Evolutionary conservation across 2,797 vertebrate genomes (phyloP).

Genomic region (Macroramphosus scolopax): DNA sequence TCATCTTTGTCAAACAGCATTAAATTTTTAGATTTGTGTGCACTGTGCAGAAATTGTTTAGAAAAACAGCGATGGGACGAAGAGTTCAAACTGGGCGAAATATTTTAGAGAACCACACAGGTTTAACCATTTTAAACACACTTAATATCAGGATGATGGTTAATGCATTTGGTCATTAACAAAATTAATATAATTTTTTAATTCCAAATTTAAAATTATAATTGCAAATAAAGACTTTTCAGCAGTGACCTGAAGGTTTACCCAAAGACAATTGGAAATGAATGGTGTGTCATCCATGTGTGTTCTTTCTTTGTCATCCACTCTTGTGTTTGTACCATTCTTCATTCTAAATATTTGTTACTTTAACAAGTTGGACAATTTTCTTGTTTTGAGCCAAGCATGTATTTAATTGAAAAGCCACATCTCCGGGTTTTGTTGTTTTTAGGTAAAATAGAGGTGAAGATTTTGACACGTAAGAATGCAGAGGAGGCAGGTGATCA

Average conservation of each 20-base stretch:
- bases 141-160: background rate
- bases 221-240: no score
- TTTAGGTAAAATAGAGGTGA: constrained; percentile 93
- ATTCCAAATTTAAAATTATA: no score
- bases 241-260: background rate
- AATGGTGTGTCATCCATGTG: constrained; percentile 33
- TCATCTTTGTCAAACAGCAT: constrained; percentile 30
- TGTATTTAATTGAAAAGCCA: background rate
- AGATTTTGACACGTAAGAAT: constrained; percentile 85
- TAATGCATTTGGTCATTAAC: background rate
- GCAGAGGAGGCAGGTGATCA: constrained; percentile 83
- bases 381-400: background rate
- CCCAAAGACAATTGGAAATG: constrained; percentile 5
- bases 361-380: background rate
- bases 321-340: constrained; percentile 7
- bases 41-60: background rate
- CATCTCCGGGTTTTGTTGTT: background rate
- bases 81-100: background rate
- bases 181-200: background rate
- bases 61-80: background rate
- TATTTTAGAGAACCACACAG: background rate
- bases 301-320: constrained; percentile 43
- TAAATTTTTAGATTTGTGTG: constrained; percentile 1
- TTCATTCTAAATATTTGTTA: background rate
- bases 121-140: background rate